Conservation (phyloP, 2,113 vertebrate genomes). For the Strigops habroptila region DNA sequence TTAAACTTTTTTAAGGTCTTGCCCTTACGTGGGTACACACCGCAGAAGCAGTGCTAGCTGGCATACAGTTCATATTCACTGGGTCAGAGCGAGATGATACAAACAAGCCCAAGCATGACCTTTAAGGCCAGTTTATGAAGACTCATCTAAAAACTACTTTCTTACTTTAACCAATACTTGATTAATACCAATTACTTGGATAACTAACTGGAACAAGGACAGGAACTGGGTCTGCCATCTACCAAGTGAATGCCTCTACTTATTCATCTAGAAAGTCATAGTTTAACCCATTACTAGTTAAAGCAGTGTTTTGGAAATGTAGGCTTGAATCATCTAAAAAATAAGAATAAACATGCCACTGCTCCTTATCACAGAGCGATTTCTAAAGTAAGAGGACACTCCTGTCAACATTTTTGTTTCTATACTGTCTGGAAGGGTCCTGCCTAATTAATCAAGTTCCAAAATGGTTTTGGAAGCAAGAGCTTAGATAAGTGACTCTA, state of each 20-base stretch:
- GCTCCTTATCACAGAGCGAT: background rate
- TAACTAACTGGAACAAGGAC: background rate
- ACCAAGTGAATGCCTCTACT: background rate
- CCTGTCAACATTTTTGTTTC: background rate
- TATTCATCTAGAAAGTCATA: background rate
- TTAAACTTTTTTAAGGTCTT: background rate
- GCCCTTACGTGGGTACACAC: background rate
- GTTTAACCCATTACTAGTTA: background rate
- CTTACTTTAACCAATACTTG: background rate
- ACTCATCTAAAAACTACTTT: background rate
- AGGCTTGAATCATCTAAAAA: background rate
- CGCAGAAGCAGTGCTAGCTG: rapidly evolving
- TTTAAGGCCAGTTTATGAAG: background rate
- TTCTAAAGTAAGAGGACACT: background rate
- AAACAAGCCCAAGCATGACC: background rate
- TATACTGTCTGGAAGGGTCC: background rate
- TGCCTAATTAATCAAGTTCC: background rate
- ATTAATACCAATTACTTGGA: background rate
- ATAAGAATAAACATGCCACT: background rate
- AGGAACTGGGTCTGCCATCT: background rate
- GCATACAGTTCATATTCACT: background rate
- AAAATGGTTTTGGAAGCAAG: background rate
- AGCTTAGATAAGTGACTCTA: background rate
- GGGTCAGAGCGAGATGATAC: background rate
- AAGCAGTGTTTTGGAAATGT: background rate